Evolutionary conservation across 2,113 vertebrate genomes (phyloP).

Genomic region (Tupaia tana): DNA sequence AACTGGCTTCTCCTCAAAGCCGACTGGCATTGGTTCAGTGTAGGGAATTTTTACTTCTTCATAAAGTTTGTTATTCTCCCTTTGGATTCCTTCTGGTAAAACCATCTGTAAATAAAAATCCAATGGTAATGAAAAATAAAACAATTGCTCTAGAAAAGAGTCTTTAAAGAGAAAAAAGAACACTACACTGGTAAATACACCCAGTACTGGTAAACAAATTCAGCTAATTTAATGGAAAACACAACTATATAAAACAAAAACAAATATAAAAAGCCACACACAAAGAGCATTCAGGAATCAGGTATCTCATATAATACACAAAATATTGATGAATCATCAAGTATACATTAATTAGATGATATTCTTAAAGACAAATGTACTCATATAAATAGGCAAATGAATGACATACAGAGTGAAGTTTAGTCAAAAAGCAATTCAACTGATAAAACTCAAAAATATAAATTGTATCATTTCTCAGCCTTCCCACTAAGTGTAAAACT

Average conservation of each 20-base stretch:
- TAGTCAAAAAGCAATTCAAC: neutral
- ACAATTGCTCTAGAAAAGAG: neutral
- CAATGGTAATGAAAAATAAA: slow-evolving; percentile 17
- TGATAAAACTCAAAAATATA: slow-evolving; percentile 44
- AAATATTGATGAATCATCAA: neutral
- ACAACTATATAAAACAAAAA: slow-evolving; percentile 22
- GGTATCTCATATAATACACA: neutral
- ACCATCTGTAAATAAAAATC: slow-evolving; percentile 89
- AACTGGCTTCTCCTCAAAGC: slow-evolving; percentile 95
- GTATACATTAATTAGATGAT: neutral
- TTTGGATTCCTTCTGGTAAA: slow-evolving; percentile 94
- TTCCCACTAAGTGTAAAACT: neutral
- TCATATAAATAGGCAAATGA: slow-evolving; percentile 3
- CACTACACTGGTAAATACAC: neutral
- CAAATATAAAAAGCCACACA: neutral
- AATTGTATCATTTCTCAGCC: neutral
- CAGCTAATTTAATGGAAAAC: slow-evolving; percentile 50
- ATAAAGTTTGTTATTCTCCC: slow-evolving; percentile 96
- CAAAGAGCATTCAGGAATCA: neutral
- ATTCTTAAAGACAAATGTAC: slow-evolving; percentile 22
- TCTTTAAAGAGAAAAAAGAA: neutral
- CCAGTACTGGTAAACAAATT: neutral
- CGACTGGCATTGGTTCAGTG: slow-evolving; percentile 93
- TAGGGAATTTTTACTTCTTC: slow-evolving; percentile 97
- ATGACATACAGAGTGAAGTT: neutral